Conservation (phyloP, 64 coral and sea anemone species). For the Pocillopora verrucosa region DNA sequence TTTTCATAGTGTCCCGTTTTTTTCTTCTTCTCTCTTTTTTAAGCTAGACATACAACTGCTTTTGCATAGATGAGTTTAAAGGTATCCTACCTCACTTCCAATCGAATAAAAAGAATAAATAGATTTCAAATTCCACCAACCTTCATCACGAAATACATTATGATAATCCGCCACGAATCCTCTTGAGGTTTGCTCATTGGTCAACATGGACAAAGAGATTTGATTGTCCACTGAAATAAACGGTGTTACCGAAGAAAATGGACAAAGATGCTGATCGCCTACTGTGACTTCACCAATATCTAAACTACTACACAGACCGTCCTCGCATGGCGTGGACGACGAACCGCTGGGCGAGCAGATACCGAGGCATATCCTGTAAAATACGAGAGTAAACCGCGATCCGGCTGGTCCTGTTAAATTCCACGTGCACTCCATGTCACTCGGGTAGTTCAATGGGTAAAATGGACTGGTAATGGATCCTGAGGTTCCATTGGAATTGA, state of each 20-base stretch:
- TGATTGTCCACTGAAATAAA: constrained; percentile 16
- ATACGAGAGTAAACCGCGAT: background rate
- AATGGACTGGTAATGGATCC: constrained; percentile 5
- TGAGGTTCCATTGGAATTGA: constrained; percentile 4
- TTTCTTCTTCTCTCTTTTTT: too few relatives aligned
- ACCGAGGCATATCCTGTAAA: constrained; percentile 14
- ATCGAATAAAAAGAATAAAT: too few relatives aligned
- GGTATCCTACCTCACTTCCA: too few relatives aligned
- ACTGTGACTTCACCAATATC: background rate
- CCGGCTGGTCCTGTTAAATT: constrained; percentile 11
- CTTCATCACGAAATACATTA: background rate
- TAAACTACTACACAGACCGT: background rate
- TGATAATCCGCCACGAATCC: constrained; percentile 12
- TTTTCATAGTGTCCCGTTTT: too few relatives aligned
- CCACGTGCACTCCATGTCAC: constrained; percentile 27
- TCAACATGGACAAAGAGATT: constrained; percentile 4
- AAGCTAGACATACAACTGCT: too few relatives aligned
- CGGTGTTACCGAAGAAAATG: background rate
- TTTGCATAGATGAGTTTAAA: too few relatives aligned
- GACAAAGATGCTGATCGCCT: background rate
- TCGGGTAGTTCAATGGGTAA: background rate
- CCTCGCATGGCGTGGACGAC: background rate
- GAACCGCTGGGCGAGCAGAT: background rate
- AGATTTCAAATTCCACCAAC: background rate
- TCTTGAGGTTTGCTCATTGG: background rate